These are phyloP conservation scores for Melolontha melolontha DNA, from an alignment of 2,888 invertebrate genomes.

Conservation along the genomic window DNA sequence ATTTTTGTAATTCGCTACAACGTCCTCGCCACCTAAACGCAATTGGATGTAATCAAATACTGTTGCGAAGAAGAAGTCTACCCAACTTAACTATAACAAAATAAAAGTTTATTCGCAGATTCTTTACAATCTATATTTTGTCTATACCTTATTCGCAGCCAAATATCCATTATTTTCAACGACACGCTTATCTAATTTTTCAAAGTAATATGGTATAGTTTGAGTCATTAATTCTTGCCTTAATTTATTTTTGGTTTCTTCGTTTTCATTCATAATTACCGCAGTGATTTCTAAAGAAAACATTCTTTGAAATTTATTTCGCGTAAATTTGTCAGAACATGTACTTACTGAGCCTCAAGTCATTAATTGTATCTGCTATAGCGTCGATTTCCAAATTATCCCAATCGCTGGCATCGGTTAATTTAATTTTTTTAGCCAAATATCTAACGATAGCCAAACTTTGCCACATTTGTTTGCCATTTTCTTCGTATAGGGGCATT, in stretches of 20 bases:
- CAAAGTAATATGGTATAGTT: slow-evolving; percentile 69
- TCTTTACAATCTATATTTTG: no score
- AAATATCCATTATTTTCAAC: slow-evolving; percentile 72
- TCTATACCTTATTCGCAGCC: slow-evolving; percentile 61
- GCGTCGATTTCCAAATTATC: slow-evolving; percentile 73
- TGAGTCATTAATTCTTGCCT: slow-evolving; percentile 66
- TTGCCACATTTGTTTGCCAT: slow-evolving; percentile 72
- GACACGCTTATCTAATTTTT: slow-evolving; percentile 69
- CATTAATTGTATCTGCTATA: slow-evolving; percentile 70
- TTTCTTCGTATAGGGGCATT: slow-evolving; percentile 72
- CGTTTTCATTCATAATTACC: slow-evolving; percentile 67
- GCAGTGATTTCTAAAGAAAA: slow-evolving; percentile 49
- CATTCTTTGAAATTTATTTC: no score
- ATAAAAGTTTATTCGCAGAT: no score
- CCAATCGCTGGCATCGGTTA: slow-evolving; percentile 68
- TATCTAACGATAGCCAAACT: slow-evolving; percentile 71
- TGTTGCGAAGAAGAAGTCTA: slow-evolving; percentile 63
- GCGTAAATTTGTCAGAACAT: no score
- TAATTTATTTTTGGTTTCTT: slow-evolving; percentile 67
- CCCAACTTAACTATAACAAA: slow-evolving; percentile 45
- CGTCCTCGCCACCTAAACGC: slow-evolving; percentile 68
- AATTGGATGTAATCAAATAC: slow-evolving; percentile 70
- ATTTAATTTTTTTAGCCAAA: slow-evolving; percentile 70
- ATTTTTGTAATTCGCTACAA: slow-evolving; percentile 70
- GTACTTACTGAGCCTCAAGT: slow-evolving; percentile 70